Evolutionary conservation across 2,113 vertebrate species (phyloP), one percentile per base, ranked within the genome.

Genomic region (Dascyllus trimaculatus): DNA sequence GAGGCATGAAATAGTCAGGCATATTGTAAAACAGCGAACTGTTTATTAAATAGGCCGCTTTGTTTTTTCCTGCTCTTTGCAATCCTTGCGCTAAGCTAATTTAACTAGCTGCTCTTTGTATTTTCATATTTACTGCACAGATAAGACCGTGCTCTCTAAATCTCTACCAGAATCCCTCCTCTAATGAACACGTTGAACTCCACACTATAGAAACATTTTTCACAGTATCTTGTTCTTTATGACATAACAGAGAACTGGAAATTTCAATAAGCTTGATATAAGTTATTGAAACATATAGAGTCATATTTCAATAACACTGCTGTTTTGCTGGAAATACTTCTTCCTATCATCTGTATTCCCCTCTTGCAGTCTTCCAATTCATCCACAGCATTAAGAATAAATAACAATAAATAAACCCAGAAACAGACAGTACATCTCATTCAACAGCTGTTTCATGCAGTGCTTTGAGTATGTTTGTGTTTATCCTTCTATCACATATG

Each of bases 401-500:
- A 72, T 2, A 6, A 14, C 43, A 46, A 22, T 43, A 52, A 66
- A n/a, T 25, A 26, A 15, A 32, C 5, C 18, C 19, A 43, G 18
- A 73, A 19, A 52, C n/a, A 29, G 14, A 17, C 18, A 56, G 13
- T 43, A 17, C 58, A 13, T 43, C 35, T 65, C 21, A 11, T 13
- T 22, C 40, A 63, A 40, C 32, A 19, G 72, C 49, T 58, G 60
- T 15, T 61, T 21, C 40, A 21, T 1, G 14, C 51, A 3, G 67
- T 1, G 17, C 14, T 32, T 32, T 21, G 66, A 46, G 32, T 19
- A 15, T 53, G 49, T 46, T 21, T 57, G 53, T 57, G 5, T 22
- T 65, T 83, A 64, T 61, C 51, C 18, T 25, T 68, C 45, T 5
- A 49, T 78, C 51, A 38, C 11, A 19, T 15, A n/a, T 52, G 64